Base-by-base conservation (phyloP, 2,797 vertebrate species). In the Labeo calbasu region DNA sequence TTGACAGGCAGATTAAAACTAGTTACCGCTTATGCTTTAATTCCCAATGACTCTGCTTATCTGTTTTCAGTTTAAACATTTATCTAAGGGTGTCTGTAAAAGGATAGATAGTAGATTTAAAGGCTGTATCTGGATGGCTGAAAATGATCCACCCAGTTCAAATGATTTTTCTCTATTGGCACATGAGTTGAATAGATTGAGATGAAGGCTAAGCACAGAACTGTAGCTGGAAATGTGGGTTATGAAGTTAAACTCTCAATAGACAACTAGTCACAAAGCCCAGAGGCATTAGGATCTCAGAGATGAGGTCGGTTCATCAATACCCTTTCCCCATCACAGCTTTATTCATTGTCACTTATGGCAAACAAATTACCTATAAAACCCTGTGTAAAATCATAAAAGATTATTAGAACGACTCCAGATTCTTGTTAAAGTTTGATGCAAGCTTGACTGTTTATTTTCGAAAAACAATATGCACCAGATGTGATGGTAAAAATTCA, bases 111-210 rank as follows among this genome's bases (percentile, higher is more conserved):
- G 63, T 55, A 57, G 7, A 69, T 69, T 77, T 69, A 8, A 83
- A 28, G 23, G 73, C 40, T 83, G 28, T 53, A 82, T 75, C 59
- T 53, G 57, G 57, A 75, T 53, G 43, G 57, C 69, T 75, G 53
- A 77, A 76, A 83, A 77, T 77, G 17, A 83, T 53, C 32, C 65
- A 69, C 48, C 32, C 32, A 17, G 28, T 53, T 55, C 14, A 80
- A 55, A 69, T 55, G 7, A 23, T 55, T 83, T 82, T 57, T 83
- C 63, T 83, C 53, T 32, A 32, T 77, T 59, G 48, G 59, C 13
- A 77, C 12, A 55, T n/a, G 63, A 59, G 51, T 48, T 55, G 19
- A 83, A 68, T 69, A 69, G 72, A 76, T 83, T 83, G 63, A 69
- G 73, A 76, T 76, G 46, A 51, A 83, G 28, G 28, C 57, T 63